phyloP scores from a whole-genome alignment of 2,113 vertebrate genomes.

The Bettongia penicillata region DNA sequence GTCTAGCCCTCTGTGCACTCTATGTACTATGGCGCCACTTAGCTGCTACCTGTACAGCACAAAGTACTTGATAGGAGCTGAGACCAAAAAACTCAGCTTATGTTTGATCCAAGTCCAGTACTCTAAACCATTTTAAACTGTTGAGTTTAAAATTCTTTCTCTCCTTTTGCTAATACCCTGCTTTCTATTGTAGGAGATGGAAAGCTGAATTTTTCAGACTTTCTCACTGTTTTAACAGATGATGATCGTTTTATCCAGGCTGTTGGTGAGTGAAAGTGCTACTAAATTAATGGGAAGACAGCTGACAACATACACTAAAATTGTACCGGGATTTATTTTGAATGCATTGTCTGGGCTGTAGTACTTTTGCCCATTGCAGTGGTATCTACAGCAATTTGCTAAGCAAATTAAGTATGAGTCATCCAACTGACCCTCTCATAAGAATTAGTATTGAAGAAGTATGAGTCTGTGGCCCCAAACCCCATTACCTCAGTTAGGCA shows the following conservation, averaged over 20 bases:
- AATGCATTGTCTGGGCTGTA: background rate
- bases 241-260: slow-evolving; percentile 71
- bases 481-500: background rate
- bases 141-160: slow-evolving; percentile 18
- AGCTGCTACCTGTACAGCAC: background rate
- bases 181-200: slow-evolving; percentile 77
- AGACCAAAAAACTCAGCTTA: background rate
- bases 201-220: slow-evolving; percentile 78
- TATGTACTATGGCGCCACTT: background rate
- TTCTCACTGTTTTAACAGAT: slow-evolving; percentile 75
- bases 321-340: background rate
- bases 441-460: background rate
- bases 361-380: background rate
- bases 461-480: background rate
- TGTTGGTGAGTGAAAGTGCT: slow-evolving; percentile 66
- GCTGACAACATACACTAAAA: background rate
- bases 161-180: slow-evolving; percentile 51
- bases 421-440: background rate
- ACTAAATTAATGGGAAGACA: background rate
- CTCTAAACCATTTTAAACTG: background rate
- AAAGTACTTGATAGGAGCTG: background rate
- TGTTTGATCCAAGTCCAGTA: background rate
- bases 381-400: slow-evolving; percentile 30
- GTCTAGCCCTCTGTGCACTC: too few relatives aligned
- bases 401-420: slow-evolving; percentile 1